Base-by-base conservation (phyloP, 2,888 invertebrate genomes). In the Eupithecia vulgata region DNA sequence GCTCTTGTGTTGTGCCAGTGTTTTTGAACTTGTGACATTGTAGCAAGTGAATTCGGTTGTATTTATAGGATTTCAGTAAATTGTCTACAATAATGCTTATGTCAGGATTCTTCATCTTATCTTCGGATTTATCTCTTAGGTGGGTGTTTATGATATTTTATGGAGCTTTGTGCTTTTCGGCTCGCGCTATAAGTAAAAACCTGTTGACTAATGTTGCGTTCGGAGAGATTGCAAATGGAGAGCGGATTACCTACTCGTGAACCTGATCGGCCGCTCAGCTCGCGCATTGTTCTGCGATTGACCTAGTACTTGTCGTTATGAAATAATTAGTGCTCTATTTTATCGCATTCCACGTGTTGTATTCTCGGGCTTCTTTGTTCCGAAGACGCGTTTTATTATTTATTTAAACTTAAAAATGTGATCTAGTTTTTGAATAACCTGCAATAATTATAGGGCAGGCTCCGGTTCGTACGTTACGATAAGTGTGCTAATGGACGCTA, bases 51-150 rank as follows among this genome's bases (percentile, higher is more conserved):
- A 86, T 86, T 86, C 82, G 83, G 83, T 40, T 67, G 81, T 81
- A 81, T 84, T 83, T 83, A 83, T 83, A 84, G 83, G 83, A 81
- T 82, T 82, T 82, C 79, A 78, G 84, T 85, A 84, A 78, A 83
- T 82, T 81, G 72, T 73, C 78, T 80, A 65, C 65, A 65, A 88
- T 78, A 81, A 93, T 94, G 94, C 89, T 90, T 83, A 92, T 94
- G 91, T 93, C 94, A 85, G 93, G 94, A 89, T 91, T 91, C 86
- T 89, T 93, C 85, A 91, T 94, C 85, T 87, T 94, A 84, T 90
- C 93, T 76, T 86, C 92, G 78, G 93, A 94, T 83, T 88, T 94
- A 85, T 86, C 91, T 79, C 89, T 90, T 87, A 93, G 94, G 94
- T 94, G 90, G 87, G 93, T 92, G 87, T 88, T 85, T 81, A 80